Evolutionary conservation across 2,888 invertebrate species (phyloP), one percentile per base, ranked within the genome.

Genomic region (Synanthedon vespiformis): DNA sequence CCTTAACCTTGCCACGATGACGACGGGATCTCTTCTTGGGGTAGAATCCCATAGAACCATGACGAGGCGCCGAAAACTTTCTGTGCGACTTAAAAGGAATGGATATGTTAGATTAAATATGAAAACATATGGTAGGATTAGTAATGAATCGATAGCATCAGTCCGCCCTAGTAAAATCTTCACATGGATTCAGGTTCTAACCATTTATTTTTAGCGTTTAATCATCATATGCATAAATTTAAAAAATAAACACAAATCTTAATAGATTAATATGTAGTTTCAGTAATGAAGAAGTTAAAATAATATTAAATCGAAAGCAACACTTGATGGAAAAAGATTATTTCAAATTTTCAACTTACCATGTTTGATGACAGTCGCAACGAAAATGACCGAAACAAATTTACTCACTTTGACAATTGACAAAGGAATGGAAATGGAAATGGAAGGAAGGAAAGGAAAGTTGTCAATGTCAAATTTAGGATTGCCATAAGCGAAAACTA

Each of bases 11-110:
- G 69, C 99, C 99, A 89, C 98, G 95, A 90, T 98, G 98, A 75
- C 98, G 94, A 63, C 92, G 92, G 64, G 97, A 94, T 65, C 99
- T 92, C 89, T 99, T 99, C 89, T 98, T 99, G 73, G 99, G 99
- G 88, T 98, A 95, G 92, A 99, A 99, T 68, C 98, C 99, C 96
- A 99, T 97, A 54, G 98, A 99, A 71, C 99, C 99, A 92, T 99
- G 99, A 68, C 99, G 95, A 68, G 99, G 99, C 49, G 99, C 99
- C 77, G 98, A 98, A 88, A 99, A 99, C 86, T 99, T 99, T 80
- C 99, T 93, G 90, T 99, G 99, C 89, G 99, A 99, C 99, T 99
- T 84, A 60, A 92, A 62, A 27, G 22, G 8, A 14, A 16, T 22
- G 2, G 12, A 18, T 49, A 13, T 16, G 18, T 49, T 49, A 49